phyloP scores from a whole-genome alignment of 2,888 invertebrate species.

The Adelphocoris suturalis region DNA sequence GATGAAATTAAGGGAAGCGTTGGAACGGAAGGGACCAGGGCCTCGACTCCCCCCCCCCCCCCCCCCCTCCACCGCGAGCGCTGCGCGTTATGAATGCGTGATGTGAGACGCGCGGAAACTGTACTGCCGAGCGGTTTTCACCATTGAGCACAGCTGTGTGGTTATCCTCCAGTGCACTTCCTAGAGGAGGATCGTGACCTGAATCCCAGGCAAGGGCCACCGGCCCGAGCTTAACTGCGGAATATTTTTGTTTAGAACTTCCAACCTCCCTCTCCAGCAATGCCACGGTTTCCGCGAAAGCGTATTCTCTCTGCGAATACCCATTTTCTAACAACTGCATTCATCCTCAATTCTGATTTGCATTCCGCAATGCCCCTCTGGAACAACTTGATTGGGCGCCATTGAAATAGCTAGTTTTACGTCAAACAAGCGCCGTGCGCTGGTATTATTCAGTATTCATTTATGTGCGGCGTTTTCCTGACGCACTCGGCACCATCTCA shows the following conservation, averaged over 20 bases:
- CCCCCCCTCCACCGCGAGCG: not conserved
- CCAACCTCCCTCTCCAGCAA: not conserved
- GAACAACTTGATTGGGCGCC: slow-evolving; percentile 51
- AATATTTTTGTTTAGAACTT: slow-evolving; percentile 46
- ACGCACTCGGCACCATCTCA: not conserved
- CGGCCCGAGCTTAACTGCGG: slow-evolving; percentile 37
- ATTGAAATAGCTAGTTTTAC: slow-evolving; percentile 58
- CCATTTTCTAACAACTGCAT: slow-evolving; percentile 56
- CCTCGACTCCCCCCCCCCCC: too few species aligned
- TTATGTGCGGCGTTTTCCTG: slow-evolving; percentile 53
- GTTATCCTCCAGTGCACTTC: slow-evolving; percentile 54
- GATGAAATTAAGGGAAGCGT: slow-evolving; percentile 37
- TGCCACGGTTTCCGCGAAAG: not conserved
- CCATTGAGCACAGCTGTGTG: slow-evolving; percentile 52
- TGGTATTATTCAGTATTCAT: slow-evolving; percentile 47
- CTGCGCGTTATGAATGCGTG: slow-evolving; percentile 62
- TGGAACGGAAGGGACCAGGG: not conserved
- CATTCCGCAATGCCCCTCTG: slow-evolving; percentile 32
- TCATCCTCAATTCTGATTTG: slow-evolving; percentile 47
- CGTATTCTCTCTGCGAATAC: slow-evolving; percentile 34
- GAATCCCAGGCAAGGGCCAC: not conserved
- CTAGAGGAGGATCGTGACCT: slow-evolving; percentile 59
- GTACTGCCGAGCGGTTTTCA: slow-evolving; percentile 56
- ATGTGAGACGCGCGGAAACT: slow-evolving; percentile 58
- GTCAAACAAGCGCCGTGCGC: slow-evolving; percentile 29